These are phyloP conservation scores for Carcina quercana DNA, from an alignment of 2,888 invertebrate species.

Conservation along the genomic window DNA sequence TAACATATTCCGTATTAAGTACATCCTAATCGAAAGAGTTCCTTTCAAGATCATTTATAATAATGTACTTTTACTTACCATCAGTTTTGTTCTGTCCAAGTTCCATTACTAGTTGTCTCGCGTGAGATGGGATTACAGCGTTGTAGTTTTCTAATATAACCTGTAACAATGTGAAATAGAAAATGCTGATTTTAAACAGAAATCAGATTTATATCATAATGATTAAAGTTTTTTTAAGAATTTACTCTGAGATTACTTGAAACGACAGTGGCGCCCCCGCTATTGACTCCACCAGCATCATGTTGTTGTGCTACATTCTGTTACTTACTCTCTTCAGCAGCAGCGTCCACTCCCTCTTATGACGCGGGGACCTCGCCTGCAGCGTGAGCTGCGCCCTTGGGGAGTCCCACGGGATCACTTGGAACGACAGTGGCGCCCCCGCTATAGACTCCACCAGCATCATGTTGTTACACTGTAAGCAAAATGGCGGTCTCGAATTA, in stretches of 20 bases:
- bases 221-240: too few species aligned
- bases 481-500: too few species aligned
- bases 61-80: slow-evolving; percentile 47
- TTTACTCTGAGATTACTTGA: slow-evolving; percentile 97
- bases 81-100: slow-evolving; percentile 85
- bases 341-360: slow-evolving; percentile 85
- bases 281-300: slow-evolving; percentile 97
- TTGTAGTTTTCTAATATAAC: slow-evolving; percentile 96
- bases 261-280: slow-evolving; percentile 95
- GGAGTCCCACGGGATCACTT: slow-evolving; percentile 97
- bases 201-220: too few species aligned
- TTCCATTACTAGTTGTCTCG: slow-evolving; percentile 92
- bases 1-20: not conserved
- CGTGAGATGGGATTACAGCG: slow-evolving; percentile 95
- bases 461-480: slow-evolving; percentile 94
- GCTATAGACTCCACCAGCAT: slow-evolving; percentile 97
- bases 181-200: too few species aligned
- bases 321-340: slow-evolving; percentile 69
- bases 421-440: slow-evolving; percentile 95
- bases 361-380: slow-evolving; percentile 86
- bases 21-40: too few species aligned
- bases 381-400: slow-evolving; percentile 93
- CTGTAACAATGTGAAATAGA: too few species aligned
- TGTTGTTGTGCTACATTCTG: slow-evolving; percentile 93
- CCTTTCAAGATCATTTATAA: too few species aligned